These are phyloP conservation scores for Lophius piscatorius DNA, from an alignment of 2,113 vertebrate genomes.

Conservation along the genomic window DNA sequence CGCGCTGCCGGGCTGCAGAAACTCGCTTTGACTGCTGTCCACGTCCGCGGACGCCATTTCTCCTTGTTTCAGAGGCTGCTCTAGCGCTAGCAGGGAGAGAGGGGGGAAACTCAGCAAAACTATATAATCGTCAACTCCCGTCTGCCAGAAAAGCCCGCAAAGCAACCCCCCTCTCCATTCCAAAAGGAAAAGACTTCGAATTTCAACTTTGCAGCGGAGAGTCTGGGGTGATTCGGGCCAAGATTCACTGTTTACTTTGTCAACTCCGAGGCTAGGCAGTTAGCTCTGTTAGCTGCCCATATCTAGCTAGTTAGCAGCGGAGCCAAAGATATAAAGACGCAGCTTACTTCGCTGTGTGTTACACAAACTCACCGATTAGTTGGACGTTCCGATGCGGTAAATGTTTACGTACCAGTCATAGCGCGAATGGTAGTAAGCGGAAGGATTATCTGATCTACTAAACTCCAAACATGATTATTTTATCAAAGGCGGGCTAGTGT, in stretches of 20 bases:
- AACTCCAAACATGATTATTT: conserved; percentile 86
- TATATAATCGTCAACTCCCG: conserved; percentile 72
- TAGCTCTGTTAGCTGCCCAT: conserved; percentile 75
- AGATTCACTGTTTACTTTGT: conserved; percentile 80
- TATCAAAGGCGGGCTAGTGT: conserved; percentile 86
- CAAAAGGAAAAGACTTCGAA: conserved; percentile 51
- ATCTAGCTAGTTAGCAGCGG: conserved; percentile 75
- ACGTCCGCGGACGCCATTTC: conserved; percentile 99
- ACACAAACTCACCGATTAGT: conserved; percentile 82
- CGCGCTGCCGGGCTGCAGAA: conserved; percentile 88
- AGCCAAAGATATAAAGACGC: conserved; percentile 80
- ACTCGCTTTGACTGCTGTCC: conserved; percentile 93
- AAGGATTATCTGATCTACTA: conserved; percentile 71
- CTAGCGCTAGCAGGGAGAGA: conserved; percentile 84
- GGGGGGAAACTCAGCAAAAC: conserved; percentile 76
- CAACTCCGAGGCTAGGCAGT: conserved; percentile 76
- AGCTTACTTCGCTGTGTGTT: conserved; percentile 68
- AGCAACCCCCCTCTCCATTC: conserved; percentile 69
- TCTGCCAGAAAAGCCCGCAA: conserved; percentile 69
- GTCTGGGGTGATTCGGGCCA: conserved; percentile 37
- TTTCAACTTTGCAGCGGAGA: conserved; percentile 58
- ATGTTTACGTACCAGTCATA: conserved; percentile 82
- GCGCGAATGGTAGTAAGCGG: conserved; percentile 70
- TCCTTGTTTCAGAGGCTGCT: conserved; percentile 95
- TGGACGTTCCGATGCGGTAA: conserved; percentile 77